Conservation (phyloP, 1,140 invertebrate species). For the Phocides pigmalion region DNA sequence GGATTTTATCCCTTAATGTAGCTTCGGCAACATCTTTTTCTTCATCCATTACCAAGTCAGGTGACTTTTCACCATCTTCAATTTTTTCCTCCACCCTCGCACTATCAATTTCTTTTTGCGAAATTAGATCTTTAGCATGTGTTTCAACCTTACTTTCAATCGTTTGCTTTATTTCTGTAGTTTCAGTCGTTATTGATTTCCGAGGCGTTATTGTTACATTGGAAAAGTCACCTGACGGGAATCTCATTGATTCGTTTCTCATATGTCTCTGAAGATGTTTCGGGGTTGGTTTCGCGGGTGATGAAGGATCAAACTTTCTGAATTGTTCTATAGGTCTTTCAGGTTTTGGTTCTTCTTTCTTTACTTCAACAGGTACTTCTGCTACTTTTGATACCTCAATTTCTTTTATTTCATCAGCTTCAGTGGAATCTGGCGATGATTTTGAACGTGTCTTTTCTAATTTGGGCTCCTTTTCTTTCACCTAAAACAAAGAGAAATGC, state of each 20-base stretch:
- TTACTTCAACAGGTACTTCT: constrained; percentile 47
- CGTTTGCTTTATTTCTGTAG: constrained; percentile 59
- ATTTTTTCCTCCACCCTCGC: constrained; percentile 76
- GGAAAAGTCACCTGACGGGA: constrained; percentile 82
- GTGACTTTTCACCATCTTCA: constrained; percentile 74
- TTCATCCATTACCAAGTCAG: constrained; percentile 65
- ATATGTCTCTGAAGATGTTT: constrained; percentile 82
- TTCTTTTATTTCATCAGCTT: constrained; percentile 59
- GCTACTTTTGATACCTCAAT: constrained; percentile 45
- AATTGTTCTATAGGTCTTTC: constrained; percentile 70
- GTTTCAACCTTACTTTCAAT: constrained; percentile 64
- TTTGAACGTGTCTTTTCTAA: constrained; percentile 67
- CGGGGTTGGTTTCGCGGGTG: constrained; percentile 79
- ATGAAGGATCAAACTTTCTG: constrained; percentile 74
- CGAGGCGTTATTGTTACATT: constrained; percentile 79
- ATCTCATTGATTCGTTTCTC: constrained; percentile 83
- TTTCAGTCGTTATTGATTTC: constrained; percentile 74
- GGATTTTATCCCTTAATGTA: constrained; percentile 79
- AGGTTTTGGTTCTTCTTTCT: constrained; percentile 61
- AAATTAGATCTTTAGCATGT: constrained; percentile 67
- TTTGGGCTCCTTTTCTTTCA: constrained; percentile 69
- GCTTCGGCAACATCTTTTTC: constrained; percentile 79
- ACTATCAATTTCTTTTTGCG: constrained; percentile 76
- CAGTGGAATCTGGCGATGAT: constrained; percentile 66
- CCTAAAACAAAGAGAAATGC: constrained; percentile 38